Evolutionary conservation across 2,888 invertebrate genomes (phyloP).

Genomic region (Marasmarcha lunaedactyla): DNA sequence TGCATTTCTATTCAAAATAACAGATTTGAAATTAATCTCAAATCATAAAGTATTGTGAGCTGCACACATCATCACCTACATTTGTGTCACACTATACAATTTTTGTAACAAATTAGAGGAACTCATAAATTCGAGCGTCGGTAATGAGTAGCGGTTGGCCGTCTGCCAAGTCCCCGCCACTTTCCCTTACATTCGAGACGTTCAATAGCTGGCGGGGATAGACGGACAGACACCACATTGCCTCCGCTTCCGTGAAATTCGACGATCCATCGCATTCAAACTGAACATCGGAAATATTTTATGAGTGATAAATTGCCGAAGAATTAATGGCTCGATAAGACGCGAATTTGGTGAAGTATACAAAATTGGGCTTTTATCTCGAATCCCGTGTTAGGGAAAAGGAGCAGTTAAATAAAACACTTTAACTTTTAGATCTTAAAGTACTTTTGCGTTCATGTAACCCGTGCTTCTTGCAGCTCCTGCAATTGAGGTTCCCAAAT

Average conservation of each 20-base stretch:
- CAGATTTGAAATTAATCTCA: too few species aligned
- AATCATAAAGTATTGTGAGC: too few species aligned
- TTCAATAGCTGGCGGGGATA: slow-evolving; percentile 28
- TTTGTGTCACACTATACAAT: too few species aligned
- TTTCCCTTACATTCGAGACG: slow-evolving; percentile 40
- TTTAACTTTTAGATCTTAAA: too few species aligned
- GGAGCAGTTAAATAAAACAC: too few species aligned
- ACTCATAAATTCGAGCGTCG: slow-evolving; percentile 48
- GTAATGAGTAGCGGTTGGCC: slow-evolving; percentile 43
- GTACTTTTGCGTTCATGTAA: too few species aligned
- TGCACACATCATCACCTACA: too few species aligned
- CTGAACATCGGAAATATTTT: slow-evolving; percentile 51
- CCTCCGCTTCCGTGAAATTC: slow-evolving; percentile 55
- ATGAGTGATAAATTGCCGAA: slow-evolving; percentile 45
- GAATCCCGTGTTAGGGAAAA: too few species aligned
- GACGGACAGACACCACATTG: slow-evolving; percentile 43
- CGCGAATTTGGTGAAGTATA: slow-evolving; percentile 17
- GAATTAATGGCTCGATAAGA: slow-evolving; percentile 24
- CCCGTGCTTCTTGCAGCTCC: too few species aligned
- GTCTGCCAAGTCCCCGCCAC: slow-evolving; percentile 23
- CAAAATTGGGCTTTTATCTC: not conserved
- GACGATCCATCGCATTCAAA: slow-evolving; percentile 43
- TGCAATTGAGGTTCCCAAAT: too few species aligned
- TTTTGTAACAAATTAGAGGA: slow-evolving; percentile 39
- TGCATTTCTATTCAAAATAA: too few species aligned